Base-by-base conservation (phyloP, 2,888 invertebrate genomes). In the Germaria angustata region DNA sequence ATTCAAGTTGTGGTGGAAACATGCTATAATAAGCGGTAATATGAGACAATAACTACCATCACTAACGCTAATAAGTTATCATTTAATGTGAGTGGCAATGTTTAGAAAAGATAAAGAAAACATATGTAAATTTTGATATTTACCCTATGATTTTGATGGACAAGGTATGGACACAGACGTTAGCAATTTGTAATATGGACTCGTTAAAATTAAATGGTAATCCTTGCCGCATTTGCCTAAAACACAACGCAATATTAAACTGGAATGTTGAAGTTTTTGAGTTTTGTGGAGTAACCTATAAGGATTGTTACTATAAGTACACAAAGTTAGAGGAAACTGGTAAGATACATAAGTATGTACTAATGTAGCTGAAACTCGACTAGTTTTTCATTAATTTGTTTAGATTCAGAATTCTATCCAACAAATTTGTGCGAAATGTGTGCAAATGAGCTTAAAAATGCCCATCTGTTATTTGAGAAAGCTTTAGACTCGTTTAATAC, bases 301-400 rank as follows among this genome's bases (percentile, higher is more conserved):
- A 68, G 20, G 41, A 80, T n/a, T 73, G 72, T n/a, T 80, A 80
- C 28, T 80, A 68, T 39, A 66, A 68, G 28, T 80, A 80, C n/a
- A 73, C 72, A 0, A 20, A 49, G 5, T n/a, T 80, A 2, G 17
- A 44, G 7, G 51, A 41, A 61, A 17, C 1, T 9, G 72, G 79
- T 79, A 72, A 65, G 24, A 13, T 28, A 28, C 6, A n/a, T n/a
- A n/a, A n/a, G n/a, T 28, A 28, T 28, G 28, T 5, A 15, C n/a
- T n/a, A 20, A 5, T 15, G 2, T 15, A 4, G 2, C 2, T 32
- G 9, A 15, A 2, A 4, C 15, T 15, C 11, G 1, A n/a, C 0
- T 46, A 3, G 4, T 32, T 4, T 0, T 9, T 24, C 2, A 2
- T 15, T 53, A 1, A 7, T 20, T 51, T n/a, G n/a, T 36, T 46